Conservation (phyloP, 2,113 vertebrate species). For the Gobius niger region DNA sequence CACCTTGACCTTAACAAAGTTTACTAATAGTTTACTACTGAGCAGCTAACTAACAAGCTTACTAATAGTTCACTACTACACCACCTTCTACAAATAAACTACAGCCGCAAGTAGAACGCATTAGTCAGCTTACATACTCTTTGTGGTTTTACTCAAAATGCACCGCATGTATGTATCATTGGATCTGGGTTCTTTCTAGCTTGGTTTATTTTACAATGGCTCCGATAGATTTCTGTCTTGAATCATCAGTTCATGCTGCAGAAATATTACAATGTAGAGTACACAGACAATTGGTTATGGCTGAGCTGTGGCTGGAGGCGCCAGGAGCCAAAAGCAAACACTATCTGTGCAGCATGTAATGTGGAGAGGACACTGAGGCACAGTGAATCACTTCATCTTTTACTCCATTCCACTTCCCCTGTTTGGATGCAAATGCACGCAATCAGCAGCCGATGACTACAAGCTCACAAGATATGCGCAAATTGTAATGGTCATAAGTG, state of each 20-base stretch:
- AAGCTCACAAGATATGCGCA: conserved; percentile 13
- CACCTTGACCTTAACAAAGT: too few relatives aligned
- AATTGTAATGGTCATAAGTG: conserved; percentile 4
- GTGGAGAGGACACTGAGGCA: conserved; percentile 42
- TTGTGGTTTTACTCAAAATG: too few relatives aligned
- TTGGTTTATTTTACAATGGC: conserved; percentile 25
- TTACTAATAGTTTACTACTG: too few relatives aligned
- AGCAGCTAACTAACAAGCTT: too few relatives aligned
- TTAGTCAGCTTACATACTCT: too few relatives aligned
- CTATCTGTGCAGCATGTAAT: conserved; percentile 36
- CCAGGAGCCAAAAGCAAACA: conserved; percentile 47
- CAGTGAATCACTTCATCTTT: conserved; percentile 50
- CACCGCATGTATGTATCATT: too few relatives aligned
- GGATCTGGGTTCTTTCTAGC: conserved; percentile 4
- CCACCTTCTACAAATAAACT: too few relatives aligned
- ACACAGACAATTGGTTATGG: conserved; percentile 49
- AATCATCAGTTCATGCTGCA: conserved; percentile 28
- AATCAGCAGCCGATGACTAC: conserved; percentile 32
- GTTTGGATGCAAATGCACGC: conserved; percentile 46
- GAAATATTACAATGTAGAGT: conserved; percentile 41
- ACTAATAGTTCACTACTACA: too few relatives aligned
- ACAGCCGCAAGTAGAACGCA: too few relatives aligned
- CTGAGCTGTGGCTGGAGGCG: conserved; percentile 44
- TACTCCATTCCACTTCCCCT: conserved; percentile 31
- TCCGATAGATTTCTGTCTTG: conserved; percentile 29